phyloP scores from a whole-genome alignment of 2,797 vertebrate species.

The Odontamblyopus rebecca region DNA sequence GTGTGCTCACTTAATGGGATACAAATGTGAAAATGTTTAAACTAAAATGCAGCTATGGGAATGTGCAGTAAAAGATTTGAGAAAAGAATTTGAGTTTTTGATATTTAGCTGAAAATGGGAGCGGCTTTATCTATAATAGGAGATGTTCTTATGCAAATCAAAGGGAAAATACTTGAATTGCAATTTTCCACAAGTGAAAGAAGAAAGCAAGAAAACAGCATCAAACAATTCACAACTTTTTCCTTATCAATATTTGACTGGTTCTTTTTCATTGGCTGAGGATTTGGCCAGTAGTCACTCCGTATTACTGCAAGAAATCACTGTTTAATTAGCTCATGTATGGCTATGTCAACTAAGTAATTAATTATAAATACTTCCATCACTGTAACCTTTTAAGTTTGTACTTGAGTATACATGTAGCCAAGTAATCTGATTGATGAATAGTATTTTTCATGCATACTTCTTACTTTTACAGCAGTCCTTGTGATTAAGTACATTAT shows the following conservation, averaged over 20 bases:
- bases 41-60: neutral
- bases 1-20: neutral
- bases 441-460: too few relatives aligned
- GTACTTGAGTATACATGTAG: too few relatives aligned
- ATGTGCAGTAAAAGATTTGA: neutral
- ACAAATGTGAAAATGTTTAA: constrained; percentile 2
- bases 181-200: neutral
- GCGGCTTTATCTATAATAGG: constrained; percentile 3
- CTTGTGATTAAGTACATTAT: too few relatives aligned
- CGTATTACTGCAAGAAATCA: neutral
- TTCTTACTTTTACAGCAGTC: too few relatives aligned
- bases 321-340: too few relatives aligned
- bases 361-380: too few relatives aligned
- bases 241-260: neutral
- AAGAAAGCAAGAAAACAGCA: neutral
- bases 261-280: neutral
- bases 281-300: neutral
- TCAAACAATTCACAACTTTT: neutral
- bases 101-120: neutral
- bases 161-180: neutral
- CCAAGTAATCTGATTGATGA: too few relatives aligned
- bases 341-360: too few relatives aligned
- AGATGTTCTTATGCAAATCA: constrained; percentile 8
- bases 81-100: neutral
- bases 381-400: too few relatives aligned